Base-by-base conservation (phyloP, 2,113 vertebrate species). In the Phalacrocorax aristotelis region DNA sequence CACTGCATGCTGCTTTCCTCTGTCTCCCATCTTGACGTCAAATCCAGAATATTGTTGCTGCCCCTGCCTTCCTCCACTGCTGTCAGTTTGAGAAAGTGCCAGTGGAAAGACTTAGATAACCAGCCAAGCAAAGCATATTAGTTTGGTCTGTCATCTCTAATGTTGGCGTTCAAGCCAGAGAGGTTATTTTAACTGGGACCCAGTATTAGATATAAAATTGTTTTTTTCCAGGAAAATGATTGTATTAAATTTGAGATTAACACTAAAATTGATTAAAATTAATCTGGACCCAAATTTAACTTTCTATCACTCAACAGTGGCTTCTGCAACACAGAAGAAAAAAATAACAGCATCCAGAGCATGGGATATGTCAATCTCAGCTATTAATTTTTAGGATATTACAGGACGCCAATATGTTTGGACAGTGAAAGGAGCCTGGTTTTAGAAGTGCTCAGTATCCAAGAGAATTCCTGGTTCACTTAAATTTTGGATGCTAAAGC, bases 121-220 rank as follows among this genome's bases (percentile, higher is more conserved):
- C 52, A 89, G 93, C 93, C 87, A 96, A 96, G 52, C 51, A 94
- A 95, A 93, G 81, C 77, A 57, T 77, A 91, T 84, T 84, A 91
- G 64, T 71, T 97, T 83, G 48, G 49, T 71, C 49, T 96, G 65
- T 91, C 77, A 68, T 83, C 87, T 91, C 70, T 72, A 69, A 49
- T 46, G 66, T 0, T 88, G 81, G 16, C 1, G 0, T 49, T 95
- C 36, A 69, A 76, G 57, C n/a, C 81, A 96, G 61, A 79, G 49
- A 93, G 52, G 66, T 82, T 91, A 76, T 96, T 95, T 94, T 93
- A 91, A 76, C 68, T 96, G 61, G n/a, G 84, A 94, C 22, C 8
- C 4, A 44, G 13, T 79, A 52, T 84, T 89, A 51, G 22, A 94
- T 64, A 89, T 40, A 51, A 48, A 23, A 16, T 29, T 34, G 2